A percentile compares a stretch with the other conserved stretches of the same genome.
These are phyloP conservation scores for Odontocerum albicorne DNA, from an alignment of 2,888 invertebrate species.

Conservation along the genomic window DNA sequence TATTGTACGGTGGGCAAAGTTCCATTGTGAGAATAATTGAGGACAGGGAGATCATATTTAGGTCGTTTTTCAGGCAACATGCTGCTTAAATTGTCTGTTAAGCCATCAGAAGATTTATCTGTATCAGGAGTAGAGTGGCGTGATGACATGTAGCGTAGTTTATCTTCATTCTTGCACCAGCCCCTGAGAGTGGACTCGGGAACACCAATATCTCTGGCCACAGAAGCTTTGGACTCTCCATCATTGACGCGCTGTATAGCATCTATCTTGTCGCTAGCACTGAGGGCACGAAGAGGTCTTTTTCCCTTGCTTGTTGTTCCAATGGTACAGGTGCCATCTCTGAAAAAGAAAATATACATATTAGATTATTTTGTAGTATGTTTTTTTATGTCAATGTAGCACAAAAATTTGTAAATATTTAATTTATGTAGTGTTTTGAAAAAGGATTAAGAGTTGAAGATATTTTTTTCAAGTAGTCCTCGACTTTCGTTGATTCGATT, in stretches of 20 bases:
- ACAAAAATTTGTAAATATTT: no score
- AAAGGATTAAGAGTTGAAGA: no score
- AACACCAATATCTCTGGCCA: constrained; percentile 82
- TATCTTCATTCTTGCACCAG: constrained; percentile 87
- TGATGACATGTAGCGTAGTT: constrained; percentile 67
- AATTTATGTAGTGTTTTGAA: no score
- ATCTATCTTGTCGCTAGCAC: constrained; percentile 77
- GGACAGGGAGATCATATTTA: constrained; percentile 36
- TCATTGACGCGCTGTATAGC: constrained; percentile 82
- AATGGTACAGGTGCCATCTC: constrained; percentile 37
- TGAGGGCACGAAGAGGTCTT: constrained; percentile 76
- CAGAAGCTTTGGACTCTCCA: constrained; percentile 84
- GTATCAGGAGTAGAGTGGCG: constrained; percentile 73
- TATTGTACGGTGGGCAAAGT: constrained; percentile 38
- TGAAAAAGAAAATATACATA: constrained; percentile 37
- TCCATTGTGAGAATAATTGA: constrained; percentile 33
- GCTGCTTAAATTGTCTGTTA: constrained; percentile 40
- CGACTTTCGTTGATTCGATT: no score
- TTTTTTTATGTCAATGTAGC: no score
- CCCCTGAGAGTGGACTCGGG: constrained; percentile 85
- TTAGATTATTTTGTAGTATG: no score
- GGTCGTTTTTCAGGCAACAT: constrained; percentile 43
- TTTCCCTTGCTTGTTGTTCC: constrained; percentile 65
- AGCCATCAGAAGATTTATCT: constrained; percentile 58
- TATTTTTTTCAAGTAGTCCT: no score